These are phyloP conservation scores for Euwallacea similis DNA, from an alignment of 1,140 invertebrate genomes.

Conservation along the genomic window DNA sequence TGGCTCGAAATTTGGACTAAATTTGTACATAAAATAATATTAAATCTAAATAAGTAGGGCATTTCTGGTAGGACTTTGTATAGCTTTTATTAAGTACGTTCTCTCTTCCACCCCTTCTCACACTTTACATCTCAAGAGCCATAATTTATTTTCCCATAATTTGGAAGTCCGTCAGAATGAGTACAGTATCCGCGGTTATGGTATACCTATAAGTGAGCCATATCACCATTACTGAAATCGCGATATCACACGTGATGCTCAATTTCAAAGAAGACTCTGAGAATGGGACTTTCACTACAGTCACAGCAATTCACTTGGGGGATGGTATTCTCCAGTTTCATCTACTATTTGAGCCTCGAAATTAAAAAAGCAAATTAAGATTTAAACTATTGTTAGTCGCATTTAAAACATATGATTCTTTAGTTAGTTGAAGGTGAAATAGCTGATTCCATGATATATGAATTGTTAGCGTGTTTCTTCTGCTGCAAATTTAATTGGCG, in stretches of 20 bases:
- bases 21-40: too few species aligned
- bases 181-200: background rate
- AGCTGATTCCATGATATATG: background rate
- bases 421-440: background rate
- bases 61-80: background rate
- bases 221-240: background rate
- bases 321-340: slow-evolving; percentile 3
- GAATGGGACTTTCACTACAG: background rate
- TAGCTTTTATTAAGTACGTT: background rate
- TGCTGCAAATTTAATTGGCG: background rate
- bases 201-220: background rate
- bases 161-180: background rate
- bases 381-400: too few species aligned
- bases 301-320: background rate
- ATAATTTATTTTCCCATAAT: background rate
- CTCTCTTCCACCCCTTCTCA: too few species aligned
- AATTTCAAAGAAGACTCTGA: background rate
- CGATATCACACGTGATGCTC: background rate
- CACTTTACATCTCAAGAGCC: too few species aligned
- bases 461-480: background rate
- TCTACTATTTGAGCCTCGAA: background rate
- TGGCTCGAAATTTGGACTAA: too few species aligned
- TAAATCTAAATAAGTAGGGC: background rate
- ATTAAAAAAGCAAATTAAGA: too few species aligned
- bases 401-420: too few species aligned